Conservation (phyloP, 2,888 invertebrate genomes). For the Minunthozetes semirufus region DNA sequence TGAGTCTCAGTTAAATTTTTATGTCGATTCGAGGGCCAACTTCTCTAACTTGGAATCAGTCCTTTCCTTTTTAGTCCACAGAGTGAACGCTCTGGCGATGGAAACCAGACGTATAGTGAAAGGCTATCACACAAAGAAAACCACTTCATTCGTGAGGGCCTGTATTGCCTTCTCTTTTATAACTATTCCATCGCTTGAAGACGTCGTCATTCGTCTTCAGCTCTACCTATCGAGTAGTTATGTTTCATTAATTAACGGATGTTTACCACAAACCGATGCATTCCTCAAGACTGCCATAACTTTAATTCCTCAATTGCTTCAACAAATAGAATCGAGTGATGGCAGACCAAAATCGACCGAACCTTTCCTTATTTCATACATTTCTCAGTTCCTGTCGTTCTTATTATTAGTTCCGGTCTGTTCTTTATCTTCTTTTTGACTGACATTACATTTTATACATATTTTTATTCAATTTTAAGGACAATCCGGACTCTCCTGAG, state of each 20-base stretch:
- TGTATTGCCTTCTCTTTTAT: slow-evolving; percentile 94
- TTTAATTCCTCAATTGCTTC: slow-evolving; percentile 71
- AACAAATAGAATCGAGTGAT: slow-evolving; percentile 61
- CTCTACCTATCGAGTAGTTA: slow-evolving; percentile 59
- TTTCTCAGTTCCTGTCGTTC: slow-evolving; percentile 58
- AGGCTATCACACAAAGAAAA: slow-evolving; percentile 66
- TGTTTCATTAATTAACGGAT: slow-evolving; percentile 78
- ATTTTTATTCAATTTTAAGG: slow-evolving; percentile 53
- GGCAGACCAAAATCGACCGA: slow-evolving; percentile 67
- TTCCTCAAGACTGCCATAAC: slow-evolving; percentile 82
- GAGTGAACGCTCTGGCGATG: slow-evolving; percentile 71
- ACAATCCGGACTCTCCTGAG: slow-evolving; percentile 73
- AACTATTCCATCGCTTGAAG: slow-evolving; percentile 87
- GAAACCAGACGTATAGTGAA: slow-evolving; percentile 61
- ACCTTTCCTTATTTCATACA: slow-evolving; percentile 48
- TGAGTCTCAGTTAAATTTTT: slow-evolving; percentile 85
- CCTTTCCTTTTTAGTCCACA: slow-evolving; percentile 56
- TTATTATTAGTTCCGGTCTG: slow-evolving; percentile 46
- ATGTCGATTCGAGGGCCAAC: slow-evolving; percentile 79
- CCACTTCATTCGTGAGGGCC: slow-evolving; percentile 53
- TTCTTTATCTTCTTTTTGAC: slow-evolving; percentile 25
- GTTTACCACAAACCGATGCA: slow-evolving; percentile 89
- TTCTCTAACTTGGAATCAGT: slow-evolving; percentile 87
- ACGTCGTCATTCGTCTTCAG: slow-evolving; percentile 68
- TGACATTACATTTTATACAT: background rate